Percentiles rank a stretch among this genome's conserved stretches.
phyloP scores from a whole-genome alignment of 2,113 vertebrate genomes.

The Lycocorax pyrrhopterus region DNA sequence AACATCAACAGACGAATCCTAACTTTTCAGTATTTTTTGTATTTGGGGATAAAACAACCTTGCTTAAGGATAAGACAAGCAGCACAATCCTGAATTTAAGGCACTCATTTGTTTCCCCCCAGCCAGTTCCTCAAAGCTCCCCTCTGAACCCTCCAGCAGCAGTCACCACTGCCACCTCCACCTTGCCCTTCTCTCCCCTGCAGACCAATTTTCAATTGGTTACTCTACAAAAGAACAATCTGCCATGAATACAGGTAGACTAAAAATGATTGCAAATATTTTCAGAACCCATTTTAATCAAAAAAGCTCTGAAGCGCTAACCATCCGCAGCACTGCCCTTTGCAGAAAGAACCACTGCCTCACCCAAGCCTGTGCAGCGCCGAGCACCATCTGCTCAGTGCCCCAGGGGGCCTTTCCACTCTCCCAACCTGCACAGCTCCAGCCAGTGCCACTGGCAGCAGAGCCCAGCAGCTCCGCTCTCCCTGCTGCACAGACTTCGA shows the following conservation, averaged over 20 bases:
- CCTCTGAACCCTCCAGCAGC: neutral
- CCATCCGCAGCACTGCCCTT: neutral
- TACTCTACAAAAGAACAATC: neutral
- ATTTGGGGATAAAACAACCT: neutral
- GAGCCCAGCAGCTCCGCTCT: neutral
- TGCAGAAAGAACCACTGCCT: neutral
- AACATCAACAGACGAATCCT: neutral
- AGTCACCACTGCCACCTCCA: accelerated
- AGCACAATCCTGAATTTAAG: neutral
- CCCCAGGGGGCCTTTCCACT: neutral
- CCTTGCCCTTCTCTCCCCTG: neutral
- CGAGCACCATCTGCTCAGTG: neutral
- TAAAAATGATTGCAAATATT: neutral
- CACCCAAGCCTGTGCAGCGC: accelerated
- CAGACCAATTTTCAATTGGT: neutral
- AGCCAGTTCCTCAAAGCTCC: neutral
- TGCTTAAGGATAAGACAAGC: neutral
- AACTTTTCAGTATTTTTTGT: neutral
- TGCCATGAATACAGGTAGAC: neutral
- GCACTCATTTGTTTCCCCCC: neutral
- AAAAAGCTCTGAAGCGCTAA: neutral
- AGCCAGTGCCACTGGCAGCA: neutral
- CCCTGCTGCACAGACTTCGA: accelerated
- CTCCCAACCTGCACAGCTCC: neutral
- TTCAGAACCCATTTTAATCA: neutral